Base-by-base conservation (phyloP, 2,797 vertebrate genomes). In the Enteromius anoplus region DNA sequence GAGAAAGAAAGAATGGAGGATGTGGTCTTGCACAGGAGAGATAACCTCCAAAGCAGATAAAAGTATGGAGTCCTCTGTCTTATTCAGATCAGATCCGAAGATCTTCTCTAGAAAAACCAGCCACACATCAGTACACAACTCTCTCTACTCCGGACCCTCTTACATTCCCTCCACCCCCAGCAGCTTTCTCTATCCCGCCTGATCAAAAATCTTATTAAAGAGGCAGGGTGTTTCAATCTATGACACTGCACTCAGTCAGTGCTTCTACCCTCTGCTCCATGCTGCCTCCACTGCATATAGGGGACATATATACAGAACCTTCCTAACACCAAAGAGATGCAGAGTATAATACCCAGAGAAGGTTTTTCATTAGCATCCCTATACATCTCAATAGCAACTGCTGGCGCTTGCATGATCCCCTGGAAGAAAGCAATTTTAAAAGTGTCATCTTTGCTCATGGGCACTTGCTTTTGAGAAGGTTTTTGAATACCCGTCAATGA, bases 1-100 rank as follows among this genome's bases (percentile, higher is more conserved):
- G 70, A 73, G 45, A 21, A 3, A 17, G n/a, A 23, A 23, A 71
- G 26, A 23, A 62, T 89, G 70, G 88, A 14, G 86, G 84, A 69
- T 3, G 75, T 64, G 40, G 51, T 55, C 70, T 70, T 70, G 32
- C 60, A 47, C 34, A 75, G 49, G 26, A 72, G 58, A 82, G 62
- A 75, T 58, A 82, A 68, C 80, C 47, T 68, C 64, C 47, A 55
- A n/a, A 40, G 34, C 47, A 45, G 72, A 82, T 66, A 75, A 40
- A 49, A 75, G n/a, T 64, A 55, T 21, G 2, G 15, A 23, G 4
- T 64, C 45, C 58, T 75, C 58, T 5, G 53, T 71, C 69, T 82
- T 69, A 40, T 37, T 64, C 37, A 81, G 32, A 75, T 75, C 70
- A 75, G 37, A 40, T 40, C 37, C 8, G 14, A 26, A 40, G 14